Base-by-base conservation (phyloP, 2,888 invertebrate genomes). In the Stenoptilia bipunctidactyla region DNA sequence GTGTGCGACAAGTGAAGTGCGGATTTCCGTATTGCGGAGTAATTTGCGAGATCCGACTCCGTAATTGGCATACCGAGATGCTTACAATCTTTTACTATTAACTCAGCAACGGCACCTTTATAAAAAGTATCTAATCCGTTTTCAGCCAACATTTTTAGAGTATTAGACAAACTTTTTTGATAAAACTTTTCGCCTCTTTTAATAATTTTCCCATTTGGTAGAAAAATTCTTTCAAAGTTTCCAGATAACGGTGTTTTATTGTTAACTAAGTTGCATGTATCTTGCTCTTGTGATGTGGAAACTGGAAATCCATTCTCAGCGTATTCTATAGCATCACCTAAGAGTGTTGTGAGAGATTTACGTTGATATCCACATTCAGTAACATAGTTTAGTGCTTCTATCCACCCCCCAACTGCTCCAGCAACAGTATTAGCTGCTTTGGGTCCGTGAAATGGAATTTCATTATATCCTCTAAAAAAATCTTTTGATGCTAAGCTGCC, bases 341-440 rank as follows among this genome's bases (percentile, higher is more conserved):
- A 46, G 25, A 82, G 52, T 45, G 58, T 59, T 1, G 63, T 54
- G 2, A 61, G 14, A 2, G 80, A 66, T 3, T 59, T 58, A 47
- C 56, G 63, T 45, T 56, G 53, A 38, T 74, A 77, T 4, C 80
- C 82, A 49, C 59, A 65, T 60, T 79, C 76, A 33, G 64, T 38
- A 1, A 73, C 61, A 40, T 77, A 80, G 30, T 72, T 58, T 1
- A 82, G 51, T n/a, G 73, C 80, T 59, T 75, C 76, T 46, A 73
- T 61, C 82, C 82, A 82, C 1, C 80, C 80, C 6, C 72, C 77
- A 0, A 82, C 53, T 1, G 77, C 70, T 2, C 82, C 82, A 27
- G 82, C 72, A 1, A 80, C 76, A 1, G 82, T 82, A 3, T 52
- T 48, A 1, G 80, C 76, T 1, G 77, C 55, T 47, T 72, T 79